Conservation (phyloP, 2,888 invertebrate species). For the Lasioglossum vierecki region DNA sequence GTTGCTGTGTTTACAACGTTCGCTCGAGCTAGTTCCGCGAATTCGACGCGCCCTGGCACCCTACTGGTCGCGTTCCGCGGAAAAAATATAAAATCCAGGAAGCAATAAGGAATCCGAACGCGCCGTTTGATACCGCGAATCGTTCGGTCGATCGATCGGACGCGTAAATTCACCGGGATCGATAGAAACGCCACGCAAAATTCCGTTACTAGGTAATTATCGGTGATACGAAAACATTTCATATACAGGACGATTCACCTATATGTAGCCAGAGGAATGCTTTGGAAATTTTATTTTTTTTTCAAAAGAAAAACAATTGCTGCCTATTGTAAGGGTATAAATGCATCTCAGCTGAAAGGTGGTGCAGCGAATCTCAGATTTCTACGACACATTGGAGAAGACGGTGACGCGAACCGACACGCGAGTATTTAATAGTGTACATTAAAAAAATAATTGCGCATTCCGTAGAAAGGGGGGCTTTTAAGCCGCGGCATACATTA, state of each 20-base stretch:
- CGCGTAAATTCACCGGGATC: slow-evolving; percentile 35
- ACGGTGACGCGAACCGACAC: slow-evolving; percentile 39
- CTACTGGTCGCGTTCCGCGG: neutral
- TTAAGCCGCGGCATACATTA: slow-evolving; percentile 71
- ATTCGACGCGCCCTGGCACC: neutral
- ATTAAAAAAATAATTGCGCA: slow-evolving; percentile 68
- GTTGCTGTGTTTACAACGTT: slow-evolving; percentile 22
- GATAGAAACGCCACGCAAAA: neutral
- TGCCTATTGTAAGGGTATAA: neutral
- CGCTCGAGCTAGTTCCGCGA: slow-evolving; percentile 2
- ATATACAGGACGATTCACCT: no score
- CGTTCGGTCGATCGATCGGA: slow-evolving; percentile 27
- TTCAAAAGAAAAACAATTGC: neutral
- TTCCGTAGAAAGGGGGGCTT: slow-evolving; percentile 67
- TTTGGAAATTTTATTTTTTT: no score
- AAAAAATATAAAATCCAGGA: slow-evolving; percentile 30
- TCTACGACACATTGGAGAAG: slow-evolving; percentile 22
- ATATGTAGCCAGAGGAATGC: no score
- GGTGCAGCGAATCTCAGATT: neutral
- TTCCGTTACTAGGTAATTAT: neutral
- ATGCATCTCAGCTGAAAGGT: neutral
- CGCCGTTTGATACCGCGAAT: slow-evolving; percentile 1
- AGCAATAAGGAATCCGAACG: slow-evolving; percentile 19
- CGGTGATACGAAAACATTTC: neutral
- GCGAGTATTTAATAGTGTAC: slow-evolving; percentile 68